Conservation (phyloP, 2,888 invertebrate species). For the Dynastes tityus region DNA sequence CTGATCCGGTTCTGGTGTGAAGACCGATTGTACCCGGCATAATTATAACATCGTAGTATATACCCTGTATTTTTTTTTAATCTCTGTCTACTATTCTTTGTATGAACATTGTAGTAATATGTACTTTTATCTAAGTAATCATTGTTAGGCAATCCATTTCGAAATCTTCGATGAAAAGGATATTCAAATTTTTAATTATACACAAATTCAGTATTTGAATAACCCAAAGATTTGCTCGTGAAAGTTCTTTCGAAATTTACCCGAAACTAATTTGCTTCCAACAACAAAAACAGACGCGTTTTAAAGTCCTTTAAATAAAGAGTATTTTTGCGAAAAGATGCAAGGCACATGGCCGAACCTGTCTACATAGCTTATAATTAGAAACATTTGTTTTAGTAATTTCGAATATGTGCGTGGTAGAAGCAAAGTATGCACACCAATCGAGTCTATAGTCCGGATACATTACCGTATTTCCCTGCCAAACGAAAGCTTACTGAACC, state of each 20-base stretch:
- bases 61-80: no score
- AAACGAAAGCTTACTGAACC: conserved; percentile 34
- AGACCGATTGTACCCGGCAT: no score
- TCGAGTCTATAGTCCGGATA: neutral
- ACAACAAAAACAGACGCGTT: neutral
- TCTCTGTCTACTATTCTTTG: no score
- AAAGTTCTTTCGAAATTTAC: conserved; percentile 1
- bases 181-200: no score
- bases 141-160: no score
- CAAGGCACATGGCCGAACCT: conserved; percentile 25
- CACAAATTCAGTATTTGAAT: no score
- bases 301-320: conserved; percentile 24
- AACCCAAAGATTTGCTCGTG: neutral
- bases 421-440: neutral
- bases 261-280: neutral
- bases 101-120: no score
- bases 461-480: conserved; percentile 6
- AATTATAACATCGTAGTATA: no score
- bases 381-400: conserved; percentile 42
- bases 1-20: no score
- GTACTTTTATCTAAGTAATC: neutral
- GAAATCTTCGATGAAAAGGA: no score
- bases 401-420: conserved; percentile 22
- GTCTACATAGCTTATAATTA: conserved; percentile 25
- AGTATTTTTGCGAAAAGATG: conserved; percentile 18